Evolutionary conservation across 2,113 vertebrate species (phyloP).

Genomic region (Podilymbus podiceps): DNA sequence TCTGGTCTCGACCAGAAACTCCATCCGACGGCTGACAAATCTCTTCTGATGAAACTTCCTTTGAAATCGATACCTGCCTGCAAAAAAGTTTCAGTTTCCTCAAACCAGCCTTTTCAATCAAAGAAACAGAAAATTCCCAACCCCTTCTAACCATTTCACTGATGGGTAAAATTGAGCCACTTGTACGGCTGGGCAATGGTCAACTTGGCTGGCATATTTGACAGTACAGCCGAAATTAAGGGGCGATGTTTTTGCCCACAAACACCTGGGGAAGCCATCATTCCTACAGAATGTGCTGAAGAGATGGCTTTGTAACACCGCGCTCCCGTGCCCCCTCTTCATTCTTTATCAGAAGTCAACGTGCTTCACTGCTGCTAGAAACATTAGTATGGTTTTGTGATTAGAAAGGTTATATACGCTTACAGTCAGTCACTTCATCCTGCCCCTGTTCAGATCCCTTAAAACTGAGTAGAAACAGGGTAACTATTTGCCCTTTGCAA

Average conservation of each 20-base stretch:
- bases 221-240: neutral
- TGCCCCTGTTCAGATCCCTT: neutral
- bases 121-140: constrained; percentile 3
- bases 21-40: constrained; percentile 58
- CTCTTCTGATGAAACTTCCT: constrained; percentile 60
- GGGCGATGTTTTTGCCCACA: neutral
- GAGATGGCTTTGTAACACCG: neutral
- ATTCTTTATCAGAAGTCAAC: neutral
- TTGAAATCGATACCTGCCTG: constrained; percentile 50
- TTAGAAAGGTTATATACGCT: neutral
- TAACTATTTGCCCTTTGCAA: neutral
- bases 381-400: neutral
- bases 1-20: constrained; percentile 36
- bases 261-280: neutral
- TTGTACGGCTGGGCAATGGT: rapidly evolving
- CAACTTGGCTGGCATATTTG: neutral
- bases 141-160: neutral
- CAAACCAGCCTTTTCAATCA: constrained; percentile 25
- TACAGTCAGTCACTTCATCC: neutral
- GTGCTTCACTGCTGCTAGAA: neutral
- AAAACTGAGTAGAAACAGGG: neutral
- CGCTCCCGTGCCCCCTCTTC: neutral
- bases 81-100: constrained; percentile 5
- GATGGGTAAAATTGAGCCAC: neutral
- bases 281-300: neutral